Evolutionary conservation across 2,797 vertebrate genomes (phyloP).

Genomic region (Zonotrichia albicollis): DNA sequence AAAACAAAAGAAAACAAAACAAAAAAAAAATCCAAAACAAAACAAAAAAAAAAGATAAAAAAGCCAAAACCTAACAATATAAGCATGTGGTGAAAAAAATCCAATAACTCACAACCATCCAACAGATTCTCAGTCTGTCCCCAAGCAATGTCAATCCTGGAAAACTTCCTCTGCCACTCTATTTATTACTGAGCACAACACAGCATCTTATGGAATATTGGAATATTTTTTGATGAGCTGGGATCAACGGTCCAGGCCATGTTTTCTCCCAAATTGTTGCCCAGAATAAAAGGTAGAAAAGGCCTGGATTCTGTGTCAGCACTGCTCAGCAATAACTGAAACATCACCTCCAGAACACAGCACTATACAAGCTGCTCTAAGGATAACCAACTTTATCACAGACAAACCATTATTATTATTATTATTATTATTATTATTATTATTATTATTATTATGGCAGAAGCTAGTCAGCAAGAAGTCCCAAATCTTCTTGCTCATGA

Average conservation of each 20-base stretch:
- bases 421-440: too few species aligned
- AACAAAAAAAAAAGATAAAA: too few species aligned
- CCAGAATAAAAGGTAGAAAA: background rate
- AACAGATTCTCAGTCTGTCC: too few species aligned
- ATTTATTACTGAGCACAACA: background rate
- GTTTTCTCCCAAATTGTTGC: background rate
- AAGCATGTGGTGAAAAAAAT: background rate
- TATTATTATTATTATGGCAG: background rate
- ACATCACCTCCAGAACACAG: background rate
- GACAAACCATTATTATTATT: too few species aligned
- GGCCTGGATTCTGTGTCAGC: background rate
- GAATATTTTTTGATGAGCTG: background rate
- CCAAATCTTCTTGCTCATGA: background rate
- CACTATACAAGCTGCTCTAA: background rate
- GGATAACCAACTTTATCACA: background rate
- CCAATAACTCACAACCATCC: background rate
- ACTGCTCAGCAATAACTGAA: background rate
- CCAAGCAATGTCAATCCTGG: background rate
- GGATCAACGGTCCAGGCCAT: accelerated
- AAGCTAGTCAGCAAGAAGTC: background rate
- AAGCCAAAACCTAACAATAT: accelerated
- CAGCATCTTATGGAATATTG: accelerated
- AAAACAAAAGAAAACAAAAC: too few species aligned
- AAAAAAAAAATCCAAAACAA: too few species aligned
- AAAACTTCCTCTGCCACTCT: background rate